Conservation (phyloP, 2,888 invertebrate species). For the Rotaria macrura region DNA sequence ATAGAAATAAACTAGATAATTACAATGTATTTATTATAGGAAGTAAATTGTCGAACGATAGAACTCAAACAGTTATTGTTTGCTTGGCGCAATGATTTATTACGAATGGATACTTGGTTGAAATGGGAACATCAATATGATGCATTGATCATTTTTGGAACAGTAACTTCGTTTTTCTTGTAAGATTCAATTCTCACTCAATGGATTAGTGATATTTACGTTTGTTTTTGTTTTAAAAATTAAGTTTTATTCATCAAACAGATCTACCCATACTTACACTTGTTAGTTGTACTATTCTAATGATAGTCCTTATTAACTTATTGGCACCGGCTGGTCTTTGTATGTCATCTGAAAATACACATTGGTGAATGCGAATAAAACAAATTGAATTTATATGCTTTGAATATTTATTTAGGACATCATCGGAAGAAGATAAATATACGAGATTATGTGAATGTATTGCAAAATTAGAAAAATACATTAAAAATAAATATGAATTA, state of each 20-base stretch:
- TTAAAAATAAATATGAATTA: slow-evolving; percentile 8
- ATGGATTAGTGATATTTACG: too few species aligned
- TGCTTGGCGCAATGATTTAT: slow-evolving; percentile 3
- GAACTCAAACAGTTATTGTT: slow-evolving; percentile 14
- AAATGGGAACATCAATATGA: slow-evolving; percentile 25
- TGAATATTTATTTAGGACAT: not conserved
- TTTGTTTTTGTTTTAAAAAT: not conserved
- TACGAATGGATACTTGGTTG: slow-evolving; percentile 21
- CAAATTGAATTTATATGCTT: too few species aligned
- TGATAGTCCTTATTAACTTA: not conserved
- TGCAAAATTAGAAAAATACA: not conserved
- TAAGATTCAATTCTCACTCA: too few species aligned
- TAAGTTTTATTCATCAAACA: not conserved
- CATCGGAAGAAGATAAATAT: slow-evolving; percentile 22
- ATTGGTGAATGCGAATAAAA: not conserved
- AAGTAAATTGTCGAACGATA: not conserved
- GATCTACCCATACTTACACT: slow-evolving; percentile 24
- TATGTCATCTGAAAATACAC: slow-evolving; percentile 10
- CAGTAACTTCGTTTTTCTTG: not conserved
- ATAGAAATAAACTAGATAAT: too few species aligned
- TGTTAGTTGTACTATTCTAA: not conserved
- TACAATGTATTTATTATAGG: not conserved
- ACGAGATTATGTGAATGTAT: slow-evolving; percentile 26
- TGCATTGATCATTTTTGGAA: slow-evolving; percentile 20
- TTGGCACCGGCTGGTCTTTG: not conserved